phyloP scores from a whole-genome alignment of 2,888 invertebrate genomes.

The Sinopyrophorus schimmeli region DNA sequence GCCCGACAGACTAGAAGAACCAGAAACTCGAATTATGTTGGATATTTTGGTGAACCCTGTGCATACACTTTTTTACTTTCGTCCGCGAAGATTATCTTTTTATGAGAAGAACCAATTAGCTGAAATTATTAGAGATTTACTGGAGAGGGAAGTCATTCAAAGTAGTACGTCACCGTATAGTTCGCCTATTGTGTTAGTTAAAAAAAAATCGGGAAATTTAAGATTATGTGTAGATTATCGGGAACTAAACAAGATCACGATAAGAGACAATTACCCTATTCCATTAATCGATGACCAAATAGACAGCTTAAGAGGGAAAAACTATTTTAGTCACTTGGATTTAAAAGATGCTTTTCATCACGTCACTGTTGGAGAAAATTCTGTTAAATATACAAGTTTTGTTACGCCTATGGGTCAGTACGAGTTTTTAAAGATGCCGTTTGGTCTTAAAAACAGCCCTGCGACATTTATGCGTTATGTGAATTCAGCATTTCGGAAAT shows the following conservation, averaged over 20 bases:
- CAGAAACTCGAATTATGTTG: conserved; percentile 2
- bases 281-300: conserved; percentile 40
- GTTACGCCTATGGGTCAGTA: conserved; percentile 20
- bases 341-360: conserved; percentile 21
- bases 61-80: conserved; percentile 1
- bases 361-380: conserved; percentile 36
- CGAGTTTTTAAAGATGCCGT: conserved; percentile 2
- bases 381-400: conserved; percentile 42
- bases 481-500: conserved; percentile 2
- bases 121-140: conserved; percentile 25
- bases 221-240: conserved; percentile 24
- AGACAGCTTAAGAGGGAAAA: conserved; percentile 13
- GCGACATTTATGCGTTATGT: conserved; percentile 7
- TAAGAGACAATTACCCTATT: conserved; percentile 35
- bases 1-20: not conserved
- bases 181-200: conserved; percentile 9
- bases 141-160: conserved; percentile 23
- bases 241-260: conserved; percentile 31
- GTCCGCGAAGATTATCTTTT: conserved; percentile 25
- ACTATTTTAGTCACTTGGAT: conserved; percentile 14
- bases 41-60: not conserved
- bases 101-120: conserved; percentile 14
- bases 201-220: not conserved
- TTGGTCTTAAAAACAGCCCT: conserved; percentile 4
- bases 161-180: conserved; percentile 3